A percentile compares a stretch with the other conserved stretches of the same genome.
phyloP scores from a whole-genome alignment of 2,888 invertebrate species.

The Steinernema carpocapsae region DNA sequence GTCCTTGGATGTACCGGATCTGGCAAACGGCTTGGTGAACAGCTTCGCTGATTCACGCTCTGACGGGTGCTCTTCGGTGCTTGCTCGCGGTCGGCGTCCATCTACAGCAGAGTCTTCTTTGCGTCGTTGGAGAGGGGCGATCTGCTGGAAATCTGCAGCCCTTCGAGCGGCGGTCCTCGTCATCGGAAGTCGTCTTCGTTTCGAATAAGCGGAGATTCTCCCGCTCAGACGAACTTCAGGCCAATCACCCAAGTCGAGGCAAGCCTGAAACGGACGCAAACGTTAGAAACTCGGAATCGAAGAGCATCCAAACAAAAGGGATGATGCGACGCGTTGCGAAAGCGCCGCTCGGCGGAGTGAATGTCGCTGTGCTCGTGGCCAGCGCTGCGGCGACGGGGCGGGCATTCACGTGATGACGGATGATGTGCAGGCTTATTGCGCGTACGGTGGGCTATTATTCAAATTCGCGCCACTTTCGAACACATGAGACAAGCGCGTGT shows the following conservation, averaged over 20 bases:
- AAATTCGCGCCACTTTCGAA: neutral
- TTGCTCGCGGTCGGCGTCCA: neutral
- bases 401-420: neutral
- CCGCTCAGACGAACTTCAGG: constrained; percentile 30
- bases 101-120: neutral
- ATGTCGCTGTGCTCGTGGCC: neutral
- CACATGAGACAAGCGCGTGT: neutral
- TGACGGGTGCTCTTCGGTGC: neutral
- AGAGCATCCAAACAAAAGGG: neutral
- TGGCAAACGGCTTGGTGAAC: neutral
- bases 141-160: neutral
- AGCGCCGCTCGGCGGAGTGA: neutral
- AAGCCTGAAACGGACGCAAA: neutral
- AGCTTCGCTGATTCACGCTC: neutral
- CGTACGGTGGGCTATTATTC: neutral
- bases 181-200: constrained; percentile 14
- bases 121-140: neutral
- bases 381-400: neutral
- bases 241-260: constrained; percentile 32
- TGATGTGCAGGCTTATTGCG: constrained; percentile 11
- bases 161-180: neutral
- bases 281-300: neutral
- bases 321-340: neutral
- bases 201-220: neutral
- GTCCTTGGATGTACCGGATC: neutral